Conservation (phyloP, 1,140 invertebrate genomes). For the Tenebrio molitor region DNA sequence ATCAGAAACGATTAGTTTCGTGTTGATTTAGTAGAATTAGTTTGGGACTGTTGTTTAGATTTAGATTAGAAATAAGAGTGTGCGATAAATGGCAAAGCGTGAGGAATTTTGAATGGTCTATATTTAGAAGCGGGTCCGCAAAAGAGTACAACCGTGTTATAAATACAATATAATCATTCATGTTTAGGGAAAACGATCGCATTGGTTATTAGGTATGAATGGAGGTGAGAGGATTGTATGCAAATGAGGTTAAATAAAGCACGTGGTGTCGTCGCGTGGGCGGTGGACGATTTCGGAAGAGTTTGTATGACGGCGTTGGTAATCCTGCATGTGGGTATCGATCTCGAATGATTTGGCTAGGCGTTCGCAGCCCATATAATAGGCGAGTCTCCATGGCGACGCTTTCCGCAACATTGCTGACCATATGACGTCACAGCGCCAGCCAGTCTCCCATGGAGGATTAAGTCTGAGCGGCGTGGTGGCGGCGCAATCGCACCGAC, state of each 20-base stretch:
- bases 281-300: neutral
- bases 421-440: conserved; percentile 61
- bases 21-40: too few relatives aligned
- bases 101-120: too few relatives aligned
- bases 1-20: too few relatives aligned
- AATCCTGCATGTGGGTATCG: conserved; percentile 44
- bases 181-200: too few relatives aligned
- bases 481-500: conserved; percentile 20
- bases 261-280: conserved; percentile 22
- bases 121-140: too few relatives aligned
- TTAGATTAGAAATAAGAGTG: too few relatives aligned
- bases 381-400: conserved; percentile 58
- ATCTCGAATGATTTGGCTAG: conserved; percentile 49
- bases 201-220: neutral
- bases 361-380: conserved; percentile 53
- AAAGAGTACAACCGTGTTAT: too few relatives aligned
- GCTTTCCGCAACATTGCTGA: conserved; percentile 63
- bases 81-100: too few relatives aligned
- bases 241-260: conserved; percentile 32
- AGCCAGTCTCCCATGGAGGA: conserved; percentile 53
- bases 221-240: conserved; percentile 14
- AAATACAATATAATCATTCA: too few relatives aligned
- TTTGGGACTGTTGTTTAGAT: too few relatives aligned
- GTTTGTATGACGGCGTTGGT: conserved; percentile 28
- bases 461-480: conserved; percentile 47